Evolutionary conservation across 2,797 vertebrate genomes (phyloP).

Genomic region (Cygnus olor): DNA sequence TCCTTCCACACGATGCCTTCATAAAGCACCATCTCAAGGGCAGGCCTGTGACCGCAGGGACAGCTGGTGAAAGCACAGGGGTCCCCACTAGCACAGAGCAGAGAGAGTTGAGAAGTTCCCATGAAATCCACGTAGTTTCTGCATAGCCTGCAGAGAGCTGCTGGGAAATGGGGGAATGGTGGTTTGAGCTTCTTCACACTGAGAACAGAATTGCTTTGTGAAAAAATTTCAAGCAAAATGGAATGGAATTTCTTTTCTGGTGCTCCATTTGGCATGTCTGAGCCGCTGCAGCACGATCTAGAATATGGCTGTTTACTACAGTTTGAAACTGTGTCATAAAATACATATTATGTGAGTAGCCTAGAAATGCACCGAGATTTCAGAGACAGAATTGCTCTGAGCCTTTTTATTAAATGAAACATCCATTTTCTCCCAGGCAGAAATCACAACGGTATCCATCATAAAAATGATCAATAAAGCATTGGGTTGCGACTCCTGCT

Average conservation of each 20-base stretch:
- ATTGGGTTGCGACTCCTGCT: background rate
- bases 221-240: background rate
- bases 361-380: background rate
- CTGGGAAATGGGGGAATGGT: background rate
- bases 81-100: background rate
- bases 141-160: background rate
- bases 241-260: background rate
- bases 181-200: background rate
- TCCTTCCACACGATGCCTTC: background rate
- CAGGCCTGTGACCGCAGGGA: background rate
- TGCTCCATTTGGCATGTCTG: background rate
- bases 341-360: background rate
- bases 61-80: background rate
- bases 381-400: background rate
- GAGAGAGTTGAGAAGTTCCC: background rate
- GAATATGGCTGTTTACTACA: background rate
- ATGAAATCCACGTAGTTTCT: background rate
- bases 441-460: slow-evolving; percentile 20
- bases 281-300: background rate
- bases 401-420: background rate
- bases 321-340: background rate
- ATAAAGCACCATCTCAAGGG: background rate
- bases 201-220: background rate
- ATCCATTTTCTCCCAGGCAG: slow-evolving; percentile 28
- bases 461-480: slow-evolving; percentile 32